Evolutionary conservation across 2,113 vertebrate species (phyloP).

Genomic region (Corydoras maculifer): DNA sequence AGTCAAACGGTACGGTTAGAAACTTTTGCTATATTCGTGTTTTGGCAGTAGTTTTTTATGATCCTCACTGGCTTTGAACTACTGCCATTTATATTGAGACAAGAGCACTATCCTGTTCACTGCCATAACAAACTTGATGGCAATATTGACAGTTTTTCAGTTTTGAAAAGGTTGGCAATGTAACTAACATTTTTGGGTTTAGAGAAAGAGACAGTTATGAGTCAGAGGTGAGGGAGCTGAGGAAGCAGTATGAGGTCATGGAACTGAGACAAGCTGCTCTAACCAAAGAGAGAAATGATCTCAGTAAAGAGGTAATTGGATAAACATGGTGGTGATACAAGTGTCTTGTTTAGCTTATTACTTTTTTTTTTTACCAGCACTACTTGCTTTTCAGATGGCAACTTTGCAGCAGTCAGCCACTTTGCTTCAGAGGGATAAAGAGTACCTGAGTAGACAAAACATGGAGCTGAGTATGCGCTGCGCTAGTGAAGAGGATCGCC

Average conservation of each 20-base stretch:
- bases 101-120: no score
- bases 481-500: slow-evolving; percentile 85
- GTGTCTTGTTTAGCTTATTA: neutral
- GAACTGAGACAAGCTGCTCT: slow-evolving; percentile 70
- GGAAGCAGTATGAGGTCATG: slow-evolving; percentile 74
- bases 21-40: neutral
- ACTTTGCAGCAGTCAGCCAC: slow-evolving; percentile 80
- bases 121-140: no score
- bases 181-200: neutral
- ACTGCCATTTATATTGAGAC: no score
- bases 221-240: slow-evolving; percentile 73
- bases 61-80: no score
- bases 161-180: neutral
- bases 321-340: neutral
- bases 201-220: slow-evolving; percentile 87
- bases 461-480: slow-evolving; percentile 88
- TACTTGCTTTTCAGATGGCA: slow-evolving; percentile 64
- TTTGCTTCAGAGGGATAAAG: slow-evolving; percentile 93
- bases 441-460: slow-evolving; percentile 88
- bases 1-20: slow-evolving; percentile 74
- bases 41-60: no score
- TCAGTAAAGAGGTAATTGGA: slow-evolving; percentile 80
- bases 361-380: neutral
- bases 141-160: neutral
- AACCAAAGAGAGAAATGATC: slow-evolving; percentile 76